Base-by-base conservation (phyloP, 2,888 invertebrate species). In the Diarsia mendica region DNA sequence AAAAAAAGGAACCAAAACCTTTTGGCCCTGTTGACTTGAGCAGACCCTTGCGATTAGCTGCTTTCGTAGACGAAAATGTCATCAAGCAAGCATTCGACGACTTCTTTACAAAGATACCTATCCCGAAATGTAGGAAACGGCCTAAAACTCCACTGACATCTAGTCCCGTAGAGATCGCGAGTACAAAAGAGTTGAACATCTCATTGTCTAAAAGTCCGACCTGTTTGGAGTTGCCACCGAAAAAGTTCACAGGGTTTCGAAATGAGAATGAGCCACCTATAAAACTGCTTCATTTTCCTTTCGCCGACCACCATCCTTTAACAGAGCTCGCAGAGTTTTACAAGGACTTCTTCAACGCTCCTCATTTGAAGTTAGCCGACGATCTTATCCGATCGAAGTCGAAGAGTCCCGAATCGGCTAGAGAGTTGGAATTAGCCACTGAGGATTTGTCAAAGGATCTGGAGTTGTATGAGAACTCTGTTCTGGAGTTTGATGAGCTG, bases 301-400 rank as follows among this genome's bases (percentile, higher is more conserved):
- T 98, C 90, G 98, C 98, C 18, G 98, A 97, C 81, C 95, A 97
- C 65, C 98, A 97, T 89, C 97, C 97, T 0, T 97, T 98, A 89
- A 97, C 97, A 76, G 98, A 98, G 91, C 95, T 98, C 82, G 98
- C 98, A 1, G 97, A 97, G 87, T 98, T 98, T 93, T 98, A 98
- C 92, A 97, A 98, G 66, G 98, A 98, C 84, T 98, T 98, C 93
- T 98, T 98, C 92, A 97, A 97, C 85, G 98, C 98, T 4, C 96
- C 96, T 5, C 93, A 95, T 87, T 90, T 96, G 77, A 95, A 95
- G 67, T 83, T 96, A 11, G 92, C 92, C 0, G 94, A 94, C 6
- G 92, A 94, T 48, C 65, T 89, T 55, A 87, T 80, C 33, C 70
- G 49, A 75, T 89, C 87, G 5, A 87, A 83, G 55, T 78, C 85